These are phyloP conservation scores for Vannuccia rotundouncinata DNA, from an alignment of 2,888 invertebrate species.

Conservation along the genomic window DNA sequence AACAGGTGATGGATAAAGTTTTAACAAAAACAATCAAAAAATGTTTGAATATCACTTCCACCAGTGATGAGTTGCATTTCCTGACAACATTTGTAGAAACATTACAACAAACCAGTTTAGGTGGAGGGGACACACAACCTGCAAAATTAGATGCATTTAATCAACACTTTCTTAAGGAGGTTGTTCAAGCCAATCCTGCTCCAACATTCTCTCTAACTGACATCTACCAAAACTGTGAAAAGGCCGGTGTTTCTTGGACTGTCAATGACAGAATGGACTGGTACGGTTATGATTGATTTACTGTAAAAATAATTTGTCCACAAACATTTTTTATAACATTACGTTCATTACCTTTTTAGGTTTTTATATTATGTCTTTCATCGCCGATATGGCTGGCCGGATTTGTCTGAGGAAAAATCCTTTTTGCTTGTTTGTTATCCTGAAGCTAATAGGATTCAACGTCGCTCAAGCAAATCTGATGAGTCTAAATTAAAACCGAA, in stretches of 20 bases:
- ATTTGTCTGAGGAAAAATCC: conserved; percentile 43
- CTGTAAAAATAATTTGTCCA: too few relatives aligned
- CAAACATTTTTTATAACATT: too few relatives aligned
- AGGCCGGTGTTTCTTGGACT: conserved; percentile 6
- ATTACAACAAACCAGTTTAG: neutral
- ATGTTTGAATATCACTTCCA: neutral
- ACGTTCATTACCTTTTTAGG: conserved; percentile 28
- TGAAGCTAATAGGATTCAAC: conserved; percentile 17
- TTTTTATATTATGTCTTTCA: conserved; percentile 48
- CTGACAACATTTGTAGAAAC: neutral
- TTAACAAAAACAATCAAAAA: neutral
- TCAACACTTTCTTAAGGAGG: neutral
- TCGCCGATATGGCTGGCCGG: conserved; percentile 50
- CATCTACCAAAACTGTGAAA: neutral
- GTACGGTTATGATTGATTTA: too few relatives aligned
- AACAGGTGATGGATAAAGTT: neutral
- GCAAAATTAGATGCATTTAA: neutral
- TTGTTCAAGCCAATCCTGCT: neutral
- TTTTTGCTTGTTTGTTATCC: conserved; percentile 41
- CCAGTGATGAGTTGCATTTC: neutral
- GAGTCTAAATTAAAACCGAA: conserved; percentile 32
- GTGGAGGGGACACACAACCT: neutral
- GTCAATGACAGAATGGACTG: conserved; percentile 31
- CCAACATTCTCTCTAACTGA: conserved; percentile 1
- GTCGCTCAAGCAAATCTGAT: conserved; percentile 34